Evolutionary conservation across 2,113 vertebrate genomes (phyloP), one percentile per base, ranked within the genome.

Genomic region (Hirundichthys speculiger): DNA sequence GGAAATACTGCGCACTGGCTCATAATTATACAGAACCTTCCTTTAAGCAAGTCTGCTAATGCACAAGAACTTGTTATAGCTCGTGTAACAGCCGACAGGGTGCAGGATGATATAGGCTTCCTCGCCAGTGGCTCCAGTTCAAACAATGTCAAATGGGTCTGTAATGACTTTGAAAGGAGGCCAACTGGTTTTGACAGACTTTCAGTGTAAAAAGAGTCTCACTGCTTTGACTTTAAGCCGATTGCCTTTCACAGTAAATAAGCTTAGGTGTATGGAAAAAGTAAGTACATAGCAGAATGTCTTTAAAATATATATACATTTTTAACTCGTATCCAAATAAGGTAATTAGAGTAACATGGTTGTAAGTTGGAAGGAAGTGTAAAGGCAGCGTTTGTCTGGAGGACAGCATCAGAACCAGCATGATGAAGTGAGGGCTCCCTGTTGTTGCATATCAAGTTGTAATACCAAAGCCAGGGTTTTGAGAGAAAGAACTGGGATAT

Each of bases 131-230:
- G 79, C 72, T 69, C 25, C 56, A 59, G 54, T 78, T 77, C 80
- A 69, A 84, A 86, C 72, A 81, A 80, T 77, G 79, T 84, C 59
- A 86, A 77, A 86, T 86, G 54, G 73, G 64, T 75, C 64, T 74
- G 77, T 78, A 76, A 84, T 79, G 70, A 75, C 76, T 77, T 75
- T 77, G 64, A 84, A 82, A 77, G 70, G 58, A 68, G 68, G 69
- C 70, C 71, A 86, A 67, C 74, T 85, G 60, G 62, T 80, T 66
- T 81, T 74, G 72, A 84, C 73, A 70, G 67, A 65, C 73, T 71
- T 50, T 75, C 53, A 45, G 62, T 55, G 59, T 18, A 19, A 52
- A 75, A 82, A 67, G 41, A 57, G 64, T 86, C 73, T 71, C 55
- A 24, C 14, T 69, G 59, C 48, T 78, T 64, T 73, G 48, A 75